Evolutionary conservation across 1,140 invertebrate species (phyloP).

Genomic region (Drosophila pandora): DNA sequence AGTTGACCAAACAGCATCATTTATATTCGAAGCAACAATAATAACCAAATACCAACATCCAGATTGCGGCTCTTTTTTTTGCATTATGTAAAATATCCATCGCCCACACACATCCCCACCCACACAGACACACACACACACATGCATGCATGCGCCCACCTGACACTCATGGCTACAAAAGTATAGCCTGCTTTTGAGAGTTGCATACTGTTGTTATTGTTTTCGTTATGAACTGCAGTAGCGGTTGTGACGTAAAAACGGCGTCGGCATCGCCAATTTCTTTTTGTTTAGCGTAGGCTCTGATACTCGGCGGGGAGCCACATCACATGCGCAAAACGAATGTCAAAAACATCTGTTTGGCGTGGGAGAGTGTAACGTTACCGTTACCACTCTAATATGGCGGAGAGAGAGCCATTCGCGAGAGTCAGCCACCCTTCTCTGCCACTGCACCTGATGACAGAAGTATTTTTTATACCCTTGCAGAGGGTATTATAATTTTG

Average conservation of each 20-base stretch:
- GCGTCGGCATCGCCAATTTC: slow-evolving; percentile 58
- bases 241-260: slow-evolving; percentile 63
- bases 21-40: slow-evolving; percentile 15
- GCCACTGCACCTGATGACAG: slow-evolving; percentile 44
- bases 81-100: slow-evolving; percentile 41
- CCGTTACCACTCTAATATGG: background rate
- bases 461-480: background rate
- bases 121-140: slow-evolving; percentile 3
- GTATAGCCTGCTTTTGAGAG: slow-evolving; percentile 61
- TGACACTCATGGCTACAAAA: slow-evolving; percentile 4
- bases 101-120: slow-evolving; percentile 7
- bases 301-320: slow-evolving; percentile 10
- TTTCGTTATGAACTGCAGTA: slow-evolving; percentile 25
- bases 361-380: slow-evolving; percentile 50
- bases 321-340: slow-evolving; percentile 65
- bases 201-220: slow-evolving; percentile 49
- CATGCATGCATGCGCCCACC: background rate
- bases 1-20: slow-evolving; percentile 55
- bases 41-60: slow-evolving; percentile 32
- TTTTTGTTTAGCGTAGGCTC: slow-evolving; percentile 75
- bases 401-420: slow-evolving; percentile 12
- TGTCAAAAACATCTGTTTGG: slow-evolving; percentile 69
- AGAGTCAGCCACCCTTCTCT: slow-evolving; percentile 16
- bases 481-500: too few species aligned
- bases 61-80: slow-evolving; percentile 23